Base-by-base conservation (phyloP, 2,113 vertebrate species). In the Plectropomus leopardus region DNA sequence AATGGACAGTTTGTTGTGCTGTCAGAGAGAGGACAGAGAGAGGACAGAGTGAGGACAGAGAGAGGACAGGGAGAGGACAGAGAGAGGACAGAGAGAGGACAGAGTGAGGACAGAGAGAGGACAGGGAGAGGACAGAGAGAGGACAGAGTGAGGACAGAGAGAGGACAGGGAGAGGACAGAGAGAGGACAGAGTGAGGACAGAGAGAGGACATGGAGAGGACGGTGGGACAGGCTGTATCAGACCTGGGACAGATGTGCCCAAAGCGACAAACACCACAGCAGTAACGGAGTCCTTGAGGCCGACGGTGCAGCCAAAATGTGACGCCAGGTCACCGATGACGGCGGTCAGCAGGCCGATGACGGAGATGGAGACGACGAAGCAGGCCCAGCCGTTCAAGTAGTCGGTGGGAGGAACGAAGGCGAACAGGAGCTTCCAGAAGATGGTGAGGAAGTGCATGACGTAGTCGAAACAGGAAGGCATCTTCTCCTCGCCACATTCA, bases 311-410 rank as follows among this genome's bases (percentile, higher is more conserved):
- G 92, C 98, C 98, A 0, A 99, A 99, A 80, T 99, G 97, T 4
- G 98, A 99, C 0, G 98, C 98, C 89, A 99, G 94, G 92, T 99
- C 98, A 0, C 98, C 98, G 0, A 99, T 99, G 89, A 99, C 88
- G 0, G 97, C 98, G 0, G 98, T 99, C 87, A 99, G 95, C 0
- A 98, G 14, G 45, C 98, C 98, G 0, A 99, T 99, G 95, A 96
- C 96, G 1, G 93, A 82, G 92, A 99, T 99, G 88, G 97, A 99
- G 45, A 99, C 96, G 0, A 96, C 90, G 2, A 99, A 99, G 87
- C 98, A 99, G 1, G 98, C 96, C 98, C 98, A 99, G 82, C 98
- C 98, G 0, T 96, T 99, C 96, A 96, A 97, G 94, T 98, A 97
- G 79, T 99, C 98, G 4, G 98, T 98, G 0, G 98, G 98, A 14